Conservation (phyloP, 1,140 invertebrate genomes). For the Metopolophium dirhodum region DNA sequence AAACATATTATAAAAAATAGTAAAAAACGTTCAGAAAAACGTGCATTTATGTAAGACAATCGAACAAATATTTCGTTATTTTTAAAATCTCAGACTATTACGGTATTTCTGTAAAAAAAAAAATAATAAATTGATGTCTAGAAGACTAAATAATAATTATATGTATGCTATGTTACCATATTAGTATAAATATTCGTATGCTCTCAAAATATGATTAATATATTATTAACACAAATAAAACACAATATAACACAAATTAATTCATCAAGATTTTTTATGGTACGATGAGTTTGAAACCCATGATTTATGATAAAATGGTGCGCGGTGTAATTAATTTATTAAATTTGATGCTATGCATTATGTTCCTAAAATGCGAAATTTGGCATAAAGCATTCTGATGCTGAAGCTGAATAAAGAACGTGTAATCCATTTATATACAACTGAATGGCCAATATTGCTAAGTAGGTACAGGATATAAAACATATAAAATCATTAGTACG, state of each 20-base stretch:
- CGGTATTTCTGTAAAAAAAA: not conserved
- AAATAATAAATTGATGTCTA: constrained; percentile 13
- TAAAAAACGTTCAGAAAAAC: not conserved
- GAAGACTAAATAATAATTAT: not conserved
- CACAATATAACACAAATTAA: not conserved
- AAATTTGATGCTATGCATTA: not conserved
- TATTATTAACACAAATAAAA: not conserved
- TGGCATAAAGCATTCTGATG: not conserved
- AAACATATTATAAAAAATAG: not conserved
- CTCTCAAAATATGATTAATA: not conserved
- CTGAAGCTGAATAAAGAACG: not conserved
- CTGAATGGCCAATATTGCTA: not conserved
- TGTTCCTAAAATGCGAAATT: not conserved
- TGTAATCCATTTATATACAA: not conserved
- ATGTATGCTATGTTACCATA: not conserved
- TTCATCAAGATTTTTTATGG: not conserved
- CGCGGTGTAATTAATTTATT: not conserved
- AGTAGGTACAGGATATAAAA: not conserved
- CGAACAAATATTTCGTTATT: not conserved
- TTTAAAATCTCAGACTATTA: not conserved
- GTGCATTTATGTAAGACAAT: not conserved
- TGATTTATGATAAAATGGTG: not conserved
- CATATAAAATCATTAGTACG: not conserved
- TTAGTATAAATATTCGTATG: not conserved
- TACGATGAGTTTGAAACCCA: not conserved